Evolutionary conservation across 2,888 invertebrate genomes (phyloP).

Genomic region (Hirtodrosophila confusa): DNA sequence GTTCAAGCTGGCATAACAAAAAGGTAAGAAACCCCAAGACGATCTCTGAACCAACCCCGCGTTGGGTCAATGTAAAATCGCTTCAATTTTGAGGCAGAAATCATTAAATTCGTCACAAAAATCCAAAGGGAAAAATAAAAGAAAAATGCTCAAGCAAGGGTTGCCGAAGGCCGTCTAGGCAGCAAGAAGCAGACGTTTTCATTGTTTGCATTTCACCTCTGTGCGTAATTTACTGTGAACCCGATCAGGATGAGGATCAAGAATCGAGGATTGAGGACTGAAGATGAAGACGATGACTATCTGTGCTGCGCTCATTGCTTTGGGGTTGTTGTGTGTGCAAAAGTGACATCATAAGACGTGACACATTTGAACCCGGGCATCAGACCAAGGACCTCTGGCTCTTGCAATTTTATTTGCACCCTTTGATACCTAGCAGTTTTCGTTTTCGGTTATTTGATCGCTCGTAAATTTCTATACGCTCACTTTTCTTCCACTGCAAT

Average conservation of each 20-base stretch:
- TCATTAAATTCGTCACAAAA: slow-evolving; percentile 72
- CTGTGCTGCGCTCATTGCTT: slow-evolving; percentile 27
- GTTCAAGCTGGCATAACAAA: slow-evolving; percentile 70
- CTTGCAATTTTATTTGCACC: slow-evolving; percentile 73
- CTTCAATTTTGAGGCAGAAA: slow-evolving; percentile 78
- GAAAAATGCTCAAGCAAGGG: slow-evolving; percentile 64
- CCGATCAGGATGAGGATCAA: slow-evolving; percentile 53
- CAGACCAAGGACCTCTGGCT: slow-evolving; percentile 52
- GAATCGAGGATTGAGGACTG: slow-evolving; percentile 44
- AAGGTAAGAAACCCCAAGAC: slow-evolving; percentile 47
- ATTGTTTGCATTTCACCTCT: slow-evolving; percentile 82
- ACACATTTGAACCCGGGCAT: slow-evolving; percentile 69
- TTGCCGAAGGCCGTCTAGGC: slow-evolving; percentile 55
- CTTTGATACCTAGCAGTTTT: slow-evolving; percentile 72
- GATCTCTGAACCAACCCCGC: slow-evolving; percentile 71
- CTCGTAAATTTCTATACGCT: slow-evolving; percentile 72
- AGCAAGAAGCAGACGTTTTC: slow-evolving; percentile 44
- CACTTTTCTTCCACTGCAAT: slow-evolving; percentile 24
- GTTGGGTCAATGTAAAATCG: slow-evolving; percentile 74
- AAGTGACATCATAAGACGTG: slow-evolving; percentile 82
- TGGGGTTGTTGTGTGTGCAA: slow-evolving; percentile 51
- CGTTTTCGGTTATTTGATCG: slow-evolving; percentile 77
- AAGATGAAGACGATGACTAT: slow-evolving; percentile 43
- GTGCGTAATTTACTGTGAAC: slow-evolving; percentile 81
- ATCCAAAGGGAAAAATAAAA: slow-evolving; percentile 38